Evolutionary conservation across 2,113 vertebrate genomes (phyloP), one percentile per base, ranked within the genome.

Genomic region (Centrocercus urophasianus): DNA sequence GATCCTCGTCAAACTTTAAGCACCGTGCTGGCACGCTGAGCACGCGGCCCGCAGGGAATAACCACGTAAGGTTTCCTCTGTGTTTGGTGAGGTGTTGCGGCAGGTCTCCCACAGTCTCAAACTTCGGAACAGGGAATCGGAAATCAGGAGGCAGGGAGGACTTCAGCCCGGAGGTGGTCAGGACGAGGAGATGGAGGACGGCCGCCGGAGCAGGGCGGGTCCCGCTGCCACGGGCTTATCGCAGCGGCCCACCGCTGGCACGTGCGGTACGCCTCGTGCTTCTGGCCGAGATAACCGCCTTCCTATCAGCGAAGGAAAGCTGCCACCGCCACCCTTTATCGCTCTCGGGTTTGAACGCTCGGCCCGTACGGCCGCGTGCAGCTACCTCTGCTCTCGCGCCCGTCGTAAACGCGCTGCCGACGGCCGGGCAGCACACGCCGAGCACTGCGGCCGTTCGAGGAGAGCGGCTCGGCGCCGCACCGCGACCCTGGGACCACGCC

Each of bases 211-310:
- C 57, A 56, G 30, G 9, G 48, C 0, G 3, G 0, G 0, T 5
- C 4, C 27, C 27, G n/a, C 45, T 10, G 54, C 32, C 0, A 0
- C 5, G 56, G 6, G 19, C 88, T 93, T 93, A 91, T 80, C 64
- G 1, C 76, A 12, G 0, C 45, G 24, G 1, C 73, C 13, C 27
- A 1, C 74, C 0, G 2, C 52, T 24, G 50, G 34, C 27, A 56
- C 50, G 48, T 13, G 22, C 25, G 48, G 24, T 50, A 6, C 24
- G 20, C n/a, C 67, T 34, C 2, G 10, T 2, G 81, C 16, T 76
- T 64, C 21, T 32, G 1, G 21, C 70, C 0, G 0, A 76, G 86
- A 76, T 69, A 93, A 79, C 1, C 1, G 1, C 22, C 22, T 14
- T 28, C 6, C 0, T 13, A 52, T 19, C 90, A 13, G 61, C 6